These are phyloP conservation scores for Colinus virginianus DNA, from an alignment of 2,113 vertebrate genomes.

Conservation along the genomic window DNA sequence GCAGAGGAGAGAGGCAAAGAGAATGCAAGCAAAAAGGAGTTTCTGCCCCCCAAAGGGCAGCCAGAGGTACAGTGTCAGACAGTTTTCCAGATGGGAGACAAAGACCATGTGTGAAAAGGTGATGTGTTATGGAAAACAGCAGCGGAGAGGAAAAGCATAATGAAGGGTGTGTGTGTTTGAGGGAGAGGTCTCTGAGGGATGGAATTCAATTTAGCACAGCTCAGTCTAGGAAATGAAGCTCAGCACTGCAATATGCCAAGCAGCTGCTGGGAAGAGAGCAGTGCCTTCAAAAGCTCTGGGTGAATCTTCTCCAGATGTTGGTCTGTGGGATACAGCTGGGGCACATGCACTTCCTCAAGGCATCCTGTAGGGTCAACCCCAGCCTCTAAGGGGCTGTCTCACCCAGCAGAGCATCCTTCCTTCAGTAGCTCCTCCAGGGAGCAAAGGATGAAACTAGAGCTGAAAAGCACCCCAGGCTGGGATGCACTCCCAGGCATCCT, in stretches of 20 bases:
- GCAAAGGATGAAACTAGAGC: neutral
- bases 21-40: neutral
- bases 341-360: neutral
- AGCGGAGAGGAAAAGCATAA: neutral
- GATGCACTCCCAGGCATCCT: neutral
- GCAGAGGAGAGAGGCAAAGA: neutral
- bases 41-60: neutral
- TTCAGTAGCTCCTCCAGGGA: neutral
- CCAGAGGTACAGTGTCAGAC: neutral
- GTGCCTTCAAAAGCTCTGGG: neutral
- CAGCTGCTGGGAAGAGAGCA: neutral
- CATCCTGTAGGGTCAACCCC: neutral
- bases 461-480: neutral
- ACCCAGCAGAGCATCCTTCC: neutral
- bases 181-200: neutral
- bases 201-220: slow-evolving; percentile 29
- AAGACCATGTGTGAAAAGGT: slow-evolving; percentile 8
- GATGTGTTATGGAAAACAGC: slow-evolving; percentile 1
- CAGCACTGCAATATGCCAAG: neutral
- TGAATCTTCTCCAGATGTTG: neutral
- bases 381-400: neutral
- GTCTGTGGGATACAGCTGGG: neutral
- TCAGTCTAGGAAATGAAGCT: slow-evolving; percentile 8
- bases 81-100: neutral
- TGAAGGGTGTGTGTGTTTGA: neutral